Evolutionary conservation across 2,113 vertebrate genomes (phyloP).

Genomic region (Neotragus pygmaeus): DNA sequence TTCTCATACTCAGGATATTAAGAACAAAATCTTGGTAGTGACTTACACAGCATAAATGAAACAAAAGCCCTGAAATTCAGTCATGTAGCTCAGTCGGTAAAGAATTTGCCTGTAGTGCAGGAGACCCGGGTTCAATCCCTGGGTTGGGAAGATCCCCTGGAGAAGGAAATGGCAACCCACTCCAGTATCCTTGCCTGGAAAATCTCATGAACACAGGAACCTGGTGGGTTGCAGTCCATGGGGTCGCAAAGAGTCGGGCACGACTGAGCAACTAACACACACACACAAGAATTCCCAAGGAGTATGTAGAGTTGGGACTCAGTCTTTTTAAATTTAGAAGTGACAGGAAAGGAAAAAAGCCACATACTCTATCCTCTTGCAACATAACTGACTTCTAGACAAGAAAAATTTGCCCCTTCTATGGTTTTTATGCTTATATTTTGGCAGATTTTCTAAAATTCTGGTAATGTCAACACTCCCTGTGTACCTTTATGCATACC

Average conservation of each 20-base stretch:
- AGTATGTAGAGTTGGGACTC: neutral
- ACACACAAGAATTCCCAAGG: neutral
- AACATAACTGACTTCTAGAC: constrained; percentile 1
- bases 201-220: no score
- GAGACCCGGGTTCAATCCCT: no score
- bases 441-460: constrained; percentile 33
- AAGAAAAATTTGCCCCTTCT: neutral
- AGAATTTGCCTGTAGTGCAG: no score
- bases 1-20: neutral
- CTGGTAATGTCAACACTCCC: neutral
- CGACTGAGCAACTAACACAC: no score
- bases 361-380: neutral
- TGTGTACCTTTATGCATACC: neutral
- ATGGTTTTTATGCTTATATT: constrained; percentile 33
- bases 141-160: no score
- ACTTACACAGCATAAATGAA: neutral
- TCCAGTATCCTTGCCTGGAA: no score
- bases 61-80: constrained; percentile 3
- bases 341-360: neutral
- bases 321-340: constrained; percentile 34
- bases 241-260: no score
- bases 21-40: neutral
- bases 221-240: no score
- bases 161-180: no score
- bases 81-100: neutral